phyloP scores from a whole-genome alignment of 1,140 invertebrate species.

The Papilio machaon region DNA sequence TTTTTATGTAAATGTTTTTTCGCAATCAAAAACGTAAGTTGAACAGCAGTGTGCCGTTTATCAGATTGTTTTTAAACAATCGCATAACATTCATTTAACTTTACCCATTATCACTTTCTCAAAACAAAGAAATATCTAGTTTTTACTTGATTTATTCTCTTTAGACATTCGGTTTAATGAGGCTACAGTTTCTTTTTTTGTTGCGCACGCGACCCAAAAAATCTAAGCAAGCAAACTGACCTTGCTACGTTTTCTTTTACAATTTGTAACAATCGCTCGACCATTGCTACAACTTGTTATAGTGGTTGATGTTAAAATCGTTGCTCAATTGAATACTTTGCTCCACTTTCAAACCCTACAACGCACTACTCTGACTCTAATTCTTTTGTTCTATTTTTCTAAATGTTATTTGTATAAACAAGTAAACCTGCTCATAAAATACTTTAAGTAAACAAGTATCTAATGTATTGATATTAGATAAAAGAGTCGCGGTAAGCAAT shows the following conservation, averaged over 20 bases:
- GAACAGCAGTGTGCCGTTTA: neutral
- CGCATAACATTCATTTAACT: slow-evolving; percentile 32
- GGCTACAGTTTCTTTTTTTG: slow-evolving; percentile 12
- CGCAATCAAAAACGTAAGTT: neutral
- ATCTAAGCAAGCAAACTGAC: slow-evolving; percentile 15
- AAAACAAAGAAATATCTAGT: slow-evolving; percentile 5
- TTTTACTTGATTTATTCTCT: neutral
- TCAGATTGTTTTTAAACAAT: neutral
- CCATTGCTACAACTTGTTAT: neutral
- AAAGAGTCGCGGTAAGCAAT: slow-evolving; percentile 71
- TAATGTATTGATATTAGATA: slow-evolving; percentile 62
- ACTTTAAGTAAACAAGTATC: slow-evolving; percentile 43
- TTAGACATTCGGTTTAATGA: neutral
- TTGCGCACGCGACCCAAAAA: slow-evolving; percentile 14
- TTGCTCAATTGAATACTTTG: neutral
- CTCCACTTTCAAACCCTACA: neutral
- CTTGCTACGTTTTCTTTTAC: slow-evolving; percentile 26
- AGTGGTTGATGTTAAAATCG: slow-evolving; percentile 5
- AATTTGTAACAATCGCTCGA: slow-evolving; percentile 19
- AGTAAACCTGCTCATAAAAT: slow-evolving; percentile 46
- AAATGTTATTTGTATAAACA: neutral
- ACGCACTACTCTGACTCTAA: neutral
- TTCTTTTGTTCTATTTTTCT: neutral
- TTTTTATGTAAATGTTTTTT: slow-evolving; percentile 2
- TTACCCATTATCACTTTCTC: slow-evolving; percentile 19